Base-by-base conservation (phyloP, 1,140 invertebrate genomes). In the Trachymyrmex cornetzi region DNA sequence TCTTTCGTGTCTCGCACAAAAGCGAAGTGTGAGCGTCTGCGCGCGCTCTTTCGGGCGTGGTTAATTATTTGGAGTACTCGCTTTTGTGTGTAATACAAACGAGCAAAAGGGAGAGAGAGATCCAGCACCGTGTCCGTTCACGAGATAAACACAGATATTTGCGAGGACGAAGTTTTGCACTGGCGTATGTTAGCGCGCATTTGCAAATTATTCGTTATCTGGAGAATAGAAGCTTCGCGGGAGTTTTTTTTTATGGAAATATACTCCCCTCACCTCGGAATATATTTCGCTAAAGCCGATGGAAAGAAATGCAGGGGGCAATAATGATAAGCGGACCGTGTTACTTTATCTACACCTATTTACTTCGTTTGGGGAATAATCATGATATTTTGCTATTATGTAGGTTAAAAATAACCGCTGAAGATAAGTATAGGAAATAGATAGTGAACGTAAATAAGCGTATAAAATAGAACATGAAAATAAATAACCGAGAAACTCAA, bases 31-130 rank as follows among this genome's bases (percentile, higher is more conserved):
- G 27, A n/a, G 44, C 9, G 84, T 48, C 24, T 16, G 48, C 50
- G 27, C 30, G 59, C 53, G 57, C 74, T 80, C 80, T 61, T 84
- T 67, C 61, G 50, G 79, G 74, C 85, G 75, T 71, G 57, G 44
- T 85, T 90, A 91, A 91, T 91, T 90, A 91, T 90, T 90, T 67
- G 87, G 85, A 91, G 90, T 91, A 69, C 59, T 59, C 74, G 77
- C 90, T 90, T 91, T 90, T 87, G 88, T 50, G 79, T 44, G 53
- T 48, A 77, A 34, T 38, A 67, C 57, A 34, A 75, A 86, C 77
- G 30, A 48, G 27, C 12, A 30, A 22, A 14, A 64, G 4, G n/a
- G 71, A 1, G 27, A 24, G 86, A 12, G 14, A 50, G 38, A 66
- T n/a, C 14, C 34, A 48, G 64, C 22, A n/a, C 12, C 24, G 27